These are phyloP conservation scores for Coryphaenoides rupestris DNA, from an alignment of 2,113 vertebrate genomes.

Conservation along the genomic window DNA sequence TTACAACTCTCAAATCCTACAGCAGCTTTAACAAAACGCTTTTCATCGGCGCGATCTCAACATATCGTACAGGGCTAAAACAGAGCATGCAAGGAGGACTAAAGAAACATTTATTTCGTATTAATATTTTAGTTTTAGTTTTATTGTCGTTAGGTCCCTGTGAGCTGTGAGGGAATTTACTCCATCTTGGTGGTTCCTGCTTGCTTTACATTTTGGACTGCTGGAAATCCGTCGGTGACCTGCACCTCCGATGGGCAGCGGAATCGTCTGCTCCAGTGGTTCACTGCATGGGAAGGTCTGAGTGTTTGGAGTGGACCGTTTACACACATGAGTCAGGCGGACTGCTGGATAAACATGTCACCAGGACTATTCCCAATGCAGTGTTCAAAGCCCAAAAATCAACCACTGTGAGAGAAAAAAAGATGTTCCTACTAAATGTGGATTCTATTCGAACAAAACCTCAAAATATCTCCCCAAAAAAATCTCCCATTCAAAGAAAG, in stretches of 20 bases:
- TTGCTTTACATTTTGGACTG: neutral
- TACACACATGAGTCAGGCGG: neutral
- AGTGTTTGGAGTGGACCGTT: neutral
- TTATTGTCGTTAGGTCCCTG: neutral
- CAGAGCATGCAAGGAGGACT: too few species aligned
- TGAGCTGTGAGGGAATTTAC: neutral
- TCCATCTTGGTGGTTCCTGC: neutral
- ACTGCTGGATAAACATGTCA: conserved; percentile 1
- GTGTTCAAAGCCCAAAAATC: too few species aligned
- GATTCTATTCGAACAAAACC: too few species aligned
- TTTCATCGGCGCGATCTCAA: too few species aligned
- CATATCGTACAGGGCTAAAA: too few species aligned
- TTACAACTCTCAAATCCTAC: too few species aligned
- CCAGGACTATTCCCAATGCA: too few species aligned
- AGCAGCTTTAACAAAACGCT: too few species aligned
- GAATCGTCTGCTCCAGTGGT: neutral
- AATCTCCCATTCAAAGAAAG: too few species aligned
- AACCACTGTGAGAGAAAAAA: too few species aligned
- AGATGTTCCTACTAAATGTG: too few species aligned
- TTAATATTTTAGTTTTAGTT: neutral
- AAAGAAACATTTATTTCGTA: neutral
- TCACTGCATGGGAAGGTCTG: conserved; percentile 8
- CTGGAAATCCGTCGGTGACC: neutral
- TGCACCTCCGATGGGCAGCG: neutral
- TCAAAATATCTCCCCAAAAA: too few species aligned